These are phyloP conservation scores for Timema podura DNA, from an alignment of 2,888 invertebrate species.

Conservation along the genomic window DNA sequence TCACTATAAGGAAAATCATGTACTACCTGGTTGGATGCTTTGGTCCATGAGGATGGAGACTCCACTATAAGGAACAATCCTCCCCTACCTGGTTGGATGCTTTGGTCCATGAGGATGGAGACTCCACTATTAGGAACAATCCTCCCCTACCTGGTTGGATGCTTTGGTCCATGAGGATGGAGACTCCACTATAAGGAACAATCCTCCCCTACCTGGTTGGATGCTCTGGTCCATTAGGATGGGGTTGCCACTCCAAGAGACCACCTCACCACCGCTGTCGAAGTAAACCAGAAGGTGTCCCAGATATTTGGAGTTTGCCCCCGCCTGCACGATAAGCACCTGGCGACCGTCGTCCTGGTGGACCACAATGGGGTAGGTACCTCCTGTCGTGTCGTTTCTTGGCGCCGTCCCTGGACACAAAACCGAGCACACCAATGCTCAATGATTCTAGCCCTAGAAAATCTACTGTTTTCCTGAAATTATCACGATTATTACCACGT, in stretches of 20 bases:
- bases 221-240: slow-evolving; percentile 60
- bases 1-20: too few relatives aligned
- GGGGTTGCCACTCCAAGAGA: slow-evolving; percentile 65
- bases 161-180: slow-evolving; percentile 30
- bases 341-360: slow-evolving; percentile 35
- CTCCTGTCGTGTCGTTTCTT: slow-evolving; percentile 42
- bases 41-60: too few relatives aligned
- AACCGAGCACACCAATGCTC: too few relatives aligned
- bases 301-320: slow-evolving; percentile 57
- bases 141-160: slow-evolving; percentile 55
- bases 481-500: too few relatives aligned
- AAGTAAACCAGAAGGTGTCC: slow-evolving; percentile 71
- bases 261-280: slow-evolving; percentile 61
- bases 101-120: too few relatives aligned
- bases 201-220: slow-evolving; percentile 51
- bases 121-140: too few relatives aligned
- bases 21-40: too few relatives aligned
- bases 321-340: slow-evolving; percentile 45
- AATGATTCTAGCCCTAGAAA: too few relatives aligned
- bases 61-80: too few relatives aligned
- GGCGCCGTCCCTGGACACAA: slow-evolving; percentile 33
- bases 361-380: slow-evolving; percentile 44
- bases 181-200: too few relatives aligned
- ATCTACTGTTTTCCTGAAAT: too few relatives aligned
- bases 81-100: too few relatives aligned